Base-by-base conservation (phyloP, 2,113 vertebrate species). In the Bubo bubo region DNA sequence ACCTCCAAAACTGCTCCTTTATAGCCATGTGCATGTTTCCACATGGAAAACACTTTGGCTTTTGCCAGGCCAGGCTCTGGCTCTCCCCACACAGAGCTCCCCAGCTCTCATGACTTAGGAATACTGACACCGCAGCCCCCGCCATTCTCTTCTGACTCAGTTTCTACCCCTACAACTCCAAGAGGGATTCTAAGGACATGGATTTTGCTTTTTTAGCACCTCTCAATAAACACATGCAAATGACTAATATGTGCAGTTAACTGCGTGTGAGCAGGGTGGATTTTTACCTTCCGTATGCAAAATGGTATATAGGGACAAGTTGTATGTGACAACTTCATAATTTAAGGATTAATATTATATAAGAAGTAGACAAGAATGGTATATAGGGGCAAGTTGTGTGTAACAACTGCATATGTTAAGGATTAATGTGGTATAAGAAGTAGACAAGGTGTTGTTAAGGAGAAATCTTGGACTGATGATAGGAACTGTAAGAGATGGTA, bases 101-200 rank as follows among this genome's bases (percentile, higher is more conserved):
- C 50, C 52, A n/a, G n/a, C 50, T 72, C 55, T 47, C 4, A 0
- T 4, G 1, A 8, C 21, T 35, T 5, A 6, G 2, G 4, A 27
- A 15, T 22, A 7, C 30, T 8, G 32, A 15, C 18, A 10, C 52
- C 9, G 8, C 47, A 49, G 62, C 81, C 12, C 7, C 55, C 22
- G 5, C 53, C 63, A 12, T 72, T 24, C 58, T 50, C 50, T 59
- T 56, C 21, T 62, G 70, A 49, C 41, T 66, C 37, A 6, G 28
- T 23, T 39, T 28, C 32, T 63, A 14, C 26, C 34, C 45, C 43
- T 41, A 2, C 52, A 53, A 18, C 27, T 30, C 53, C 56, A 59
- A 32, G 4, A 52, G 49, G 73, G 58, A 47, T 45, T 56, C 85
- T 43, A 13, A 55, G 12, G 35, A 67, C 45, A 73, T 26, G 27